Base-by-base conservation (phyloP, 2,888 invertebrate genomes). In the Halictus ligatus region DNA sequence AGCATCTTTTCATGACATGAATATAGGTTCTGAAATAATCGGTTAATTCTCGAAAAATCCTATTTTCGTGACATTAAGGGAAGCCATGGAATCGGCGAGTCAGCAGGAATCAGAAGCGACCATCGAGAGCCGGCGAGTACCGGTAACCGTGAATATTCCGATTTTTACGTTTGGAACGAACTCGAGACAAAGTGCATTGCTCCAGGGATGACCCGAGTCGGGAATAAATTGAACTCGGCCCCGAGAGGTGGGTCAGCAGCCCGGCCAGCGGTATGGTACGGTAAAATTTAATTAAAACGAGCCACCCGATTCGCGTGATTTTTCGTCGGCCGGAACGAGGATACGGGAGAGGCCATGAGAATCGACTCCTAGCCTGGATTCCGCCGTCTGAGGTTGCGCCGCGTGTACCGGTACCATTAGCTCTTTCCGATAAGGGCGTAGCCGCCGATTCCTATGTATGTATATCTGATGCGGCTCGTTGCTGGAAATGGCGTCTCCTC, bases 281-380 rank as follows among this genome's bases (percentile, higher is more conserved):
- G 80, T 60, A 74, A 81, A 78, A 75, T 78, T 84, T 58, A 84
- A 89, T 89, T 89, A 89, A 89, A 89, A 85, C 84, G 79, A 88
- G 78, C 79, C 78, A 40, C 40, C 76, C 85, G 89, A 83, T 81
- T 78, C 75, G 75, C 67, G 54, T 71, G 88, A 91, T 92, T 92
- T 91, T 92, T 92, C 91, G 90, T 79, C 86, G 86, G 81, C 81
- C 89, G 89, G 89, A 90, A 92, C 91, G 91, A 91, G 88, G 88
- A 89, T 90, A 89, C 83, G 83, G 84, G 85, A 87, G 91, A 89
- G 91, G 91, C 91, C 93, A 93, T 93, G 93, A 92, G 93, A 93
- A 93, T 90, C 90, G 86, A 87, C 88, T 88, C 86, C 85, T 90
- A 92, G 90, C 91, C 91, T 92, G 89, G 92, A 92, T 92, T 91